phyloP scores from a whole-genome alignment of 2,113 vertebrate genomes.

The Bubalus kerabau region DNA sequence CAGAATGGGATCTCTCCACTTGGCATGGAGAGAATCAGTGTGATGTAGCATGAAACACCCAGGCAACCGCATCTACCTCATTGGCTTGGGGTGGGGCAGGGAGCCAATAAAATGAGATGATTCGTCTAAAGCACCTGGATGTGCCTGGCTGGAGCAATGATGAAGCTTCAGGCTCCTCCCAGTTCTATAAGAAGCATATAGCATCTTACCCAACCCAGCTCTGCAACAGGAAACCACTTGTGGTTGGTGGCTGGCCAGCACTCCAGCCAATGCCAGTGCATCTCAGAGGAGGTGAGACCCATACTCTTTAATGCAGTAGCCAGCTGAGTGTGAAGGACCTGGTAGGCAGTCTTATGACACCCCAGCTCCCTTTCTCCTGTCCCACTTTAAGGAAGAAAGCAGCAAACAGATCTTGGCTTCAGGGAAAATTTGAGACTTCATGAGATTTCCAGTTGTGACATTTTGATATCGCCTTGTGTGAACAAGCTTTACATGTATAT shows the following conservation, averaged over 20 bases:
- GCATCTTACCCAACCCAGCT: neutral
- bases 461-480: neutral
- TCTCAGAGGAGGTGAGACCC: neutral
- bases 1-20: neutral
- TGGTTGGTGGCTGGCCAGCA: neutral
- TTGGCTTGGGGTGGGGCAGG: fast-evolving
- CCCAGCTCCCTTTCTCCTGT: neutral
- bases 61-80: neutral
- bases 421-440: neutral
- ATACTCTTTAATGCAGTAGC: neutral
- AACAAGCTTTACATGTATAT: neutral
- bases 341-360: neutral
- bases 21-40: neutral
- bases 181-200: neutral
- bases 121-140: neutral
- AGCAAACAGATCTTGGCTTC: neutral
- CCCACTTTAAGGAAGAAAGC: neutral
- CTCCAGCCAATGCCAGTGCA: neutral
- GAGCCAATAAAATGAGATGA: neutral
- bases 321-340: neutral
- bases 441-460: neutral
- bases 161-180: neutral
- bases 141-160: neutral
- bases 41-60: neutral
- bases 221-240: neutral